phyloP scores from a whole-genome alignment of 2,888 invertebrate species.

The Pollenia amentaria region DNA sequence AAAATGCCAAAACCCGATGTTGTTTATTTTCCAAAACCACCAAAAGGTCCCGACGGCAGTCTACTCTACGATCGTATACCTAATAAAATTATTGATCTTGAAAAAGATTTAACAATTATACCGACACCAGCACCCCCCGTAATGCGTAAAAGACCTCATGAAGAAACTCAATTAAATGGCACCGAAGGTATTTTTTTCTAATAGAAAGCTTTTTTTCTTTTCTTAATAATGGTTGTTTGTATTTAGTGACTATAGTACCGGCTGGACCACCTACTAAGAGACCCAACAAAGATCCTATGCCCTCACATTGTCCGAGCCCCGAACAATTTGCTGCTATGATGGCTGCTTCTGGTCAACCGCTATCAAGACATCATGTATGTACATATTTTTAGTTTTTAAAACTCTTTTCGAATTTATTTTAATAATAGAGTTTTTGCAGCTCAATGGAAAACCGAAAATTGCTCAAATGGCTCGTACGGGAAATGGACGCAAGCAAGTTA shows the following conservation, averaged over 20 bases:
- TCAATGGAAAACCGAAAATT: constrained; percentile 93
- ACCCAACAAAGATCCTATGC: constrained; percentile 91
- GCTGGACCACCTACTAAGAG: constrained; percentile 91
- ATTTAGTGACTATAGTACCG: constrained; percentile 81
- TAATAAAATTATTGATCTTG: constrained; percentile 88
- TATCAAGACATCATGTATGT: constrained; percentile 89
- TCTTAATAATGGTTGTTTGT: constrained; percentile 3
- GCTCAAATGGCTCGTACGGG: constrained; percentile 91
- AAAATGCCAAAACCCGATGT: constrained; percentile 92
- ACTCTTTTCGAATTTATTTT: background rate
- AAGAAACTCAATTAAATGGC: constrained; percentile 87
- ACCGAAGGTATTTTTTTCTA: constrained; percentile 80
- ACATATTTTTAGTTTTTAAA: background rate
- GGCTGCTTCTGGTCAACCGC: constrained; percentile 88
- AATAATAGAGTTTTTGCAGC: constrained; percentile 84
- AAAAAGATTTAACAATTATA: constrained; percentile 87
- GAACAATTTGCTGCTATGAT: constrained; percentile 91
- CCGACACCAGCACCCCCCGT: constrained; percentile 85
- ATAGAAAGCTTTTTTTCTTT: background rate
- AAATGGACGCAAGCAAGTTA: constrained; percentile 93
- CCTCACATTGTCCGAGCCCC: constrained; percentile 88
- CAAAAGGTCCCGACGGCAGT: constrained; percentile 95
- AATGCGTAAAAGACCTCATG: constrained; percentile 94
- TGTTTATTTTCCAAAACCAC: constrained; percentile 95
- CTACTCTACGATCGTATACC: constrained; percentile 94